These are phyloP conservation scores for Ophion ventricosus DNA, from an alignment of 2,888 invertebrate species.

Conservation along the genomic window DNA sequence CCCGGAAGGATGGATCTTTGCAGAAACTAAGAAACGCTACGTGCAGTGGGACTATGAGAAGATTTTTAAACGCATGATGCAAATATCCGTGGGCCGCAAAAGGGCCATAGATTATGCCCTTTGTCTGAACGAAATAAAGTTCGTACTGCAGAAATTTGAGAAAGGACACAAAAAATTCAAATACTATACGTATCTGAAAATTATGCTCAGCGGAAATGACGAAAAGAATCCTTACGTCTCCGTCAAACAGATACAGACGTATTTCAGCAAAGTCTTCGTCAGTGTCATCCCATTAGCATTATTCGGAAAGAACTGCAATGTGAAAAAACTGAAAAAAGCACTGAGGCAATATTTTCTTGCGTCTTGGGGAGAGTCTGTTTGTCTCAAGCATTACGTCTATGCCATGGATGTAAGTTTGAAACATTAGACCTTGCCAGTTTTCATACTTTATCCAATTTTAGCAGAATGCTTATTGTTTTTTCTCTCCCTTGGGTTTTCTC, in stretches of 20 bases:
- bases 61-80: conserved; percentile 19
- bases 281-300: conserved; percentile 21
- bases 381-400: conserved; percentile 13
- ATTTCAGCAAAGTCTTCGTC: conserved; percentile 11
- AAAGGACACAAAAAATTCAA: conserved; percentile 32
- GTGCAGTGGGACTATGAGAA: background rate
- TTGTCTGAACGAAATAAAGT: background rate
- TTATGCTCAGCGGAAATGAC: background rate
- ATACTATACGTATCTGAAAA: background rate
- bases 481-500: too few relatives aligned
- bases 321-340: conserved; percentile 26
- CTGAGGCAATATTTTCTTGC: conserved; percentile 36
- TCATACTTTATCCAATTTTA: background rate
- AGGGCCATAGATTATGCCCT: background rate
- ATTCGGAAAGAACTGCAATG: conserved; percentile 40
- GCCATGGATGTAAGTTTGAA: conserved; percentile 42
- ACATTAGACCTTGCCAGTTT: background rate
- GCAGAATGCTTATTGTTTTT: background rate
- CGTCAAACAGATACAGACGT: conserved; percentile 8
- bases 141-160: conserved; percentile 27
- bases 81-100: background rate
- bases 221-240: conserved; percentile 3
- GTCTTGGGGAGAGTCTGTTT: conserved; percentile 2
- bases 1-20: background rate
- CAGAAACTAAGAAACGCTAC: background rate